Conservation (phyloP, 2,113 vertebrate species). For the Sturnus vulgaris region DNA sequence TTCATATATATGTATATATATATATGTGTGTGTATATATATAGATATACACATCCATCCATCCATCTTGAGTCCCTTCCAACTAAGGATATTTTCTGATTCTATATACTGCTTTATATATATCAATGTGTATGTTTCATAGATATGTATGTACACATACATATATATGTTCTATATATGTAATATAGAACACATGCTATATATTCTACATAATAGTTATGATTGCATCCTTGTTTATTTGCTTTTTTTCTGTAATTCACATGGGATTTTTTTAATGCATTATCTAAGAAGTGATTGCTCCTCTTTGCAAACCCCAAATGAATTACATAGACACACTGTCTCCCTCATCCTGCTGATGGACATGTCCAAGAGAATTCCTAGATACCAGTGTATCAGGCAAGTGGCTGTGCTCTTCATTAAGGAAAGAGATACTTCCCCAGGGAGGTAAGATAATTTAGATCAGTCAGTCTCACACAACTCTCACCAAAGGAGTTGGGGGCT, state of each 20-base stretch:
- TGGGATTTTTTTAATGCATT: background rate
- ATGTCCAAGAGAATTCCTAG: background rate
- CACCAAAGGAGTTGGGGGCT: background rate
- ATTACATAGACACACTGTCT: background rate
- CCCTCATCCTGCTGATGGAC: background rate
- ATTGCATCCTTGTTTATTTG: background rate
- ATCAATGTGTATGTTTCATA: background rate
- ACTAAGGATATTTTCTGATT: background rate
- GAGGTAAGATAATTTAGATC: constrained; percentile 7
- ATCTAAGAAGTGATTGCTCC: background rate
- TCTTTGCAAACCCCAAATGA: background rate
- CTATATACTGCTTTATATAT: background rate
- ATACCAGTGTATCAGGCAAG: background rate
- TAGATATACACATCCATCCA: fast-evolving
- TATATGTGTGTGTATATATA: no score
- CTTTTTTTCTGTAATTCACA: background rate
- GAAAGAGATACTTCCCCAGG: background rate
- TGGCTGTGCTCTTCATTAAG: constrained; percentile 26
- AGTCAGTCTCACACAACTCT: background rate
- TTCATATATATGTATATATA: no score
- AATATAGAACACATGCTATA: background rate
- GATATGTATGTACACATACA: no score
- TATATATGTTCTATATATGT: no score
- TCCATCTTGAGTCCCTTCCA: background rate
- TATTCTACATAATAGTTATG: background rate